Conservation (phyloP, 2,888 invertebrate genomes). For the Tinea semifulvella region DNA sequence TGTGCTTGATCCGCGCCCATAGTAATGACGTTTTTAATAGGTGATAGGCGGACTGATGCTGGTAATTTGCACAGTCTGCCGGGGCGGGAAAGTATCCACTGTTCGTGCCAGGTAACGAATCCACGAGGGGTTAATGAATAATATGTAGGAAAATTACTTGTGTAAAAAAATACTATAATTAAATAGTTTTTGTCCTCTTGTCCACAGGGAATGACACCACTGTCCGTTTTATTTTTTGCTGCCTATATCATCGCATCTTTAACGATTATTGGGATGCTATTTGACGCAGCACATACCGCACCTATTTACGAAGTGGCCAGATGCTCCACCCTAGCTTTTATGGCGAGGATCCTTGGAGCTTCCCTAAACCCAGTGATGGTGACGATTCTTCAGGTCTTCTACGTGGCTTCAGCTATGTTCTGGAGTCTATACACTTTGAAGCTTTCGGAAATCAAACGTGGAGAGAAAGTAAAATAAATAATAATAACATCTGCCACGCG, state of each 20-base stretch:
- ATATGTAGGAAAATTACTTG: too few relatives aligned
- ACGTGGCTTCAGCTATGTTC: slow-evolving; percentile 67
- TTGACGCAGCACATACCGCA: slow-evolving; percentile 72
- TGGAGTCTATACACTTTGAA: slow-evolving; percentile 71
- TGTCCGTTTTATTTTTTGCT: slow-evolving; percentile 66
- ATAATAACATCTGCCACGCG: too few relatives aligned
- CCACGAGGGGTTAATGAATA: too few relatives aligned
- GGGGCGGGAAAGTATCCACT: too few relatives aligned
- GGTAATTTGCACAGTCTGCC: too few relatives aligned
- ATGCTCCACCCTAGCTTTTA: slow-evolving; percentile 69
- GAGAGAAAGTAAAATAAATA: slow-evolving; percentile 27
- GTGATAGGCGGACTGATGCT: too few relatives aligned
- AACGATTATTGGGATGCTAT: slow-evolving; percentile 75
- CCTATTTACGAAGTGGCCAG: slow-evolving; percentile 71
- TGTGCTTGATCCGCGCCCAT: too few relatives aligned
- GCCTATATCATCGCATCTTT: slow-evolving; percentile 73
- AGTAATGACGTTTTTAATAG: too few relatives aligned
- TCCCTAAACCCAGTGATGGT: slow-evolving; percentile 41
- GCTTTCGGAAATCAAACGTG: slow-evolving; percentile 58
- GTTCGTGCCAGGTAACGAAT: too few relatives aligned
- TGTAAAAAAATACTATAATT: too few relatives aligned
- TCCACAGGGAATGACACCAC: slow-evolving; percentile 70
- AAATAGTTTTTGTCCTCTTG: too few relatives aligned
- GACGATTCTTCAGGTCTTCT: slow-evolving; percentile 63
- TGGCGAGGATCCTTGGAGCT: slow-evolving; percentile 43